These are phyloP conservation scores for Bombylius discolor DNA, from an alignment of 2,888 invertebrate species.

Conservation along the genomic window DNA sequence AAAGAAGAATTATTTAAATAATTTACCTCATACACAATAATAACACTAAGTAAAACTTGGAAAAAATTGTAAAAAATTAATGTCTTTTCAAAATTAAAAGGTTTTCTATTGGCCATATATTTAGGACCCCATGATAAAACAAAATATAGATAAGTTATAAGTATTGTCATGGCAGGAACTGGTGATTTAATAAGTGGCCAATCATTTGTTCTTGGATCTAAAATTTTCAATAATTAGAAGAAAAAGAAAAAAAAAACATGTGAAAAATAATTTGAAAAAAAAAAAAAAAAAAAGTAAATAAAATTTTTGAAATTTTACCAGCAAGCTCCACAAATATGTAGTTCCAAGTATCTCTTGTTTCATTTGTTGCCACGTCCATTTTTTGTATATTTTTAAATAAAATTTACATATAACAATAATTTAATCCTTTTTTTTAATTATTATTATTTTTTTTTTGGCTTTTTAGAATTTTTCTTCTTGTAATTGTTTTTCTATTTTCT, in stretches of 20 bases:
- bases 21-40: conserved; percentile 47
- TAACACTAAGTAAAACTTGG: conserved; percentile 73
- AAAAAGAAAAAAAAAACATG: not conserved
- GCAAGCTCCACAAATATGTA: conserved; percentile 51
- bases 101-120: conserved; percentile 76
- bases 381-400: conserved; percentile 14
- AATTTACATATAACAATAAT: too few species aligned
- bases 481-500: too few species aligned
- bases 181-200: conserved; percentile 58
- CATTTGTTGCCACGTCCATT: conserved; percentile 48
- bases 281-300: not conserved
- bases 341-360: conserved; percentile 48
- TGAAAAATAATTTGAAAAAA: not conserved
- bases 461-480: too few species aligned
- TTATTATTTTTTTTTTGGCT: too few species aligned
- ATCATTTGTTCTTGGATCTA: conserved; percentile 50
- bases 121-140: conserved; percentile 67
- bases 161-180: conserved; percentile 50
- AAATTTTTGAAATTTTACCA: conserved; percentile 38
- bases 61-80: conserved; percentile 76
- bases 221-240: conserved; percentile 12
- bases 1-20: not conserved
- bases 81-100: conserved; percentile 64
- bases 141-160: conserved; percentile 57
- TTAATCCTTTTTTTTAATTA: too few species aligned